Percentiles rank a stretch among this genome's conserved stretches.
Evolutionary conservation across 2,113 vertebrate genomes (phyloP).

Genomic region (Lepus europaeus): DNA sequence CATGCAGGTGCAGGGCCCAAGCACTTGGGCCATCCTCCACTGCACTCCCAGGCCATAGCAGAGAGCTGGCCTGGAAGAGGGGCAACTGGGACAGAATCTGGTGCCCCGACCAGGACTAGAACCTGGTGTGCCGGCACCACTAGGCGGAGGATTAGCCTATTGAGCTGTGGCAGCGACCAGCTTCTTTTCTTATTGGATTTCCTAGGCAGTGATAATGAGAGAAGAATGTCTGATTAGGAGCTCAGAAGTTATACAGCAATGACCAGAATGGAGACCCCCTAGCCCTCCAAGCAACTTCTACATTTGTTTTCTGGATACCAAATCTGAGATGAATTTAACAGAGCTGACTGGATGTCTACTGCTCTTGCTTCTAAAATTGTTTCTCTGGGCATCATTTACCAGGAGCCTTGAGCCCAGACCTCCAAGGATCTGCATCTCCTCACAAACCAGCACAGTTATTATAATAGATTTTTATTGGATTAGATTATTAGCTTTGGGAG

Average conservation of each 20-base stretch:
- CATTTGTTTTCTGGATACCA: not conserved
- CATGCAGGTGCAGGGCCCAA: too few relatives aligned
- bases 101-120: too few relatives aligned
- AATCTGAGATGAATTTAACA: not conserved
- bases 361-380: not conserved
- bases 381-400: not conserved
- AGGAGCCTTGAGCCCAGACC: not conserved
- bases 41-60: too few relatives aligned
- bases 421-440: not conserved
- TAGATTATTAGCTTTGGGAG: constrained; percentile 1
- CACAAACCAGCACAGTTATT: not conserved
- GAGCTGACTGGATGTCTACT: not conserved
- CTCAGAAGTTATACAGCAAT: not conserved
- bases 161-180: not conserved
- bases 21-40: too few relatives aligned
- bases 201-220: constrained; percentile 10
- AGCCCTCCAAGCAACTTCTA: not conserved
- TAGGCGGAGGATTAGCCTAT: too few relatives aligned
- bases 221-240: not conserved
- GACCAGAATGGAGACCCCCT: not conserved
- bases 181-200: constrained; percentile 5
- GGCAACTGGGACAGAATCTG: too few relatives aligned
- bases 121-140: too few relatives aligned
- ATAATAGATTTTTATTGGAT: not conserved
- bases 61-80: too few relatives aligned